Conservation (phyloP, 2,797 vertebrate species). For the Rhincodon typus region DNA sequence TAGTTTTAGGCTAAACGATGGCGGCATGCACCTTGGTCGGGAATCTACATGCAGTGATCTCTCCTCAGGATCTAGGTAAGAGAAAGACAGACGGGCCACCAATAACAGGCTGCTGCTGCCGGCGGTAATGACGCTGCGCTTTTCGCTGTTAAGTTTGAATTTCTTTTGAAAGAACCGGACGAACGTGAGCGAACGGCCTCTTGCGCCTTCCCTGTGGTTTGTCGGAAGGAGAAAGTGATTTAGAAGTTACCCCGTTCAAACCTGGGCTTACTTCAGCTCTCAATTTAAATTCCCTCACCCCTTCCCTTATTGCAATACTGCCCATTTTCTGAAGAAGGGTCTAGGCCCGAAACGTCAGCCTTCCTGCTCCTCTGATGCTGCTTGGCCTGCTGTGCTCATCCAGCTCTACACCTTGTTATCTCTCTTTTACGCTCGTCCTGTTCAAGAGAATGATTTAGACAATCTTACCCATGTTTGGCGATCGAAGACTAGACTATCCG, state of each 20-base stretch:
- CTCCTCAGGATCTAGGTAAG: background rate
- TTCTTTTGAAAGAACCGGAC: background rate
- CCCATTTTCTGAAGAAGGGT: too few species aligned
- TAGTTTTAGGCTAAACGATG: background rate
- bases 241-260: background rate
- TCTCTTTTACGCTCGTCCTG: background rate
- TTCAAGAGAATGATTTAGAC: background rate
- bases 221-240: too few species aligned
- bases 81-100: background rate
- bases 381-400: too few species aligned
- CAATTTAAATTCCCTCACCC: background rate
- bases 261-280: too few species aligned
- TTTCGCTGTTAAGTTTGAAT: background rate
- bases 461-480: background rate
- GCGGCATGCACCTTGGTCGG: background rate
- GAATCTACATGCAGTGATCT: background rate
- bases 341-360: too few species aligned
- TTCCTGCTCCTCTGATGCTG: too few species aligned
- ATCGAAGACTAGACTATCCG: too few species aligned
- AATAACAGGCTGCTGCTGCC: background rate
- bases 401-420: too few species aligned
- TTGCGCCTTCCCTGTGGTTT: background rate
- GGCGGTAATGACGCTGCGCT: constrained; percentile 1
- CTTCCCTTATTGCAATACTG: background rate
- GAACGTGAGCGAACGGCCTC: background rate